Conservation (phyloP, 2,113 vertebrate genomes). For the Cinclus cinclus region DNA sequence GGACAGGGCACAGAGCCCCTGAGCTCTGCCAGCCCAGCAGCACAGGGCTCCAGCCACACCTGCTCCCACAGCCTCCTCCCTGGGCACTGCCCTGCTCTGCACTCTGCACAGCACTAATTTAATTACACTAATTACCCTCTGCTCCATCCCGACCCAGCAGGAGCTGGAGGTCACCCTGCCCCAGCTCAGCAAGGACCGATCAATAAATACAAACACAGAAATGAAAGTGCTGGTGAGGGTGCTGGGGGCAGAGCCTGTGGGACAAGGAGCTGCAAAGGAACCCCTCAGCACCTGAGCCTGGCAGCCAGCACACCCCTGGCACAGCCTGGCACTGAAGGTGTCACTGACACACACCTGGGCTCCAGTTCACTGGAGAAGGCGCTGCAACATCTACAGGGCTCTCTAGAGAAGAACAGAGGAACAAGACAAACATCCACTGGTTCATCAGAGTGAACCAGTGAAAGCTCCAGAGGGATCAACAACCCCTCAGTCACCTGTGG, state of each 20-base stretch:
- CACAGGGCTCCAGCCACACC: background rate
- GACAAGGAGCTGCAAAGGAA: background rate
- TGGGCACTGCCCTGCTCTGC: background rate
- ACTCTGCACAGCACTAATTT: background rate
- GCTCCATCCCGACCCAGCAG: background rate
- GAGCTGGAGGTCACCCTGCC: background rate
- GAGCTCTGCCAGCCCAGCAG: background rate
- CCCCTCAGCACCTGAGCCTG: background rate
- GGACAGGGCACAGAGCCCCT: background rate
- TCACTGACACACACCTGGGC: background rate
- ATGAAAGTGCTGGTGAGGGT: background rate
- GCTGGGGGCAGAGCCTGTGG: background rate
- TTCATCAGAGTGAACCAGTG: background rate
- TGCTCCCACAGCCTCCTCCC: background rate
- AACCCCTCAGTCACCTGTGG: background rate
- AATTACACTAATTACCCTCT: background rate
- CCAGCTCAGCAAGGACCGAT: background rate
- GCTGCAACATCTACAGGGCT: rapidly evolving
- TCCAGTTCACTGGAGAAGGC: background rate
- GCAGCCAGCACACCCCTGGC: background rate
- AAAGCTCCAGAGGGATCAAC: background rate
- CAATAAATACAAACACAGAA: background rate
- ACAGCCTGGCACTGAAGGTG: background rate
- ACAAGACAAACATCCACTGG: background rate
- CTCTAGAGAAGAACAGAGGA: background rate